Percentiles rank a stretch among this genome's conserved stretches.
Evolutionary conservation across 2,888 invertebrate genomes (phyloP).

Genomic region (Chymomyza procnemis): DNA sequence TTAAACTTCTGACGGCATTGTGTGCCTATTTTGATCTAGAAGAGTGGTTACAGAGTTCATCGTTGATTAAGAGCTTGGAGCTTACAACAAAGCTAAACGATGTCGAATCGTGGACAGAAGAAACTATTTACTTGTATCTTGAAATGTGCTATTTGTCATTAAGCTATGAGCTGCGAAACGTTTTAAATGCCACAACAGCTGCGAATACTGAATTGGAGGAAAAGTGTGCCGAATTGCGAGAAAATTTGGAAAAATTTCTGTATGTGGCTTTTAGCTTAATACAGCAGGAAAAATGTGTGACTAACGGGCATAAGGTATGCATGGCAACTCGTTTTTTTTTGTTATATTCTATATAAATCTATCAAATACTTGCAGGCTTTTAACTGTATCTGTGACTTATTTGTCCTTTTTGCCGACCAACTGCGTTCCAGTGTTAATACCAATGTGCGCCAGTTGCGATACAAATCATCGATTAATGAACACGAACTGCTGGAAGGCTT

Average conservation of each 20-base stretch:
- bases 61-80: constrained; percentile 17
- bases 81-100: neutral
- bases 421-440: neutral
- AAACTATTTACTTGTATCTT: constrained; percentile 22
- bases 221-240: constrained; percentile 4
- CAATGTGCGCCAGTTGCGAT: constrained; percentile 10
- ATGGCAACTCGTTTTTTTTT: neutral
- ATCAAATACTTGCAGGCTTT: constrained; percentile 31
- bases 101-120: neutral
- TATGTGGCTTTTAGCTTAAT: constrained; percentile 15
- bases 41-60: constrained; percentile 1
- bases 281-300: neutral
- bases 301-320: constrained; percentile 29
- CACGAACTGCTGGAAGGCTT: constrained; percentile 34
- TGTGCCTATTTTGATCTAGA: constrained; percentile 37
- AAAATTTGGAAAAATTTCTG: constrained; percentile 25
- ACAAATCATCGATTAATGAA: constrained; percentile 26
- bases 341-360: neutral
- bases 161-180: constrained; percentile 33
- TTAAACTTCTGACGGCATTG: constrained; percentile 33
- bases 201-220: neutral
- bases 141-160: constrained; percentile 27
- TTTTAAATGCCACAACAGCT: neutral
- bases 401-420: constrained; percentile 30
- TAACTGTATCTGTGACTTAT: constrained; percentile 38